Evolutionary conservation across 2,888 invertebrate species (phyloP).

Genomic region (Tuta absoluta): DNA sequence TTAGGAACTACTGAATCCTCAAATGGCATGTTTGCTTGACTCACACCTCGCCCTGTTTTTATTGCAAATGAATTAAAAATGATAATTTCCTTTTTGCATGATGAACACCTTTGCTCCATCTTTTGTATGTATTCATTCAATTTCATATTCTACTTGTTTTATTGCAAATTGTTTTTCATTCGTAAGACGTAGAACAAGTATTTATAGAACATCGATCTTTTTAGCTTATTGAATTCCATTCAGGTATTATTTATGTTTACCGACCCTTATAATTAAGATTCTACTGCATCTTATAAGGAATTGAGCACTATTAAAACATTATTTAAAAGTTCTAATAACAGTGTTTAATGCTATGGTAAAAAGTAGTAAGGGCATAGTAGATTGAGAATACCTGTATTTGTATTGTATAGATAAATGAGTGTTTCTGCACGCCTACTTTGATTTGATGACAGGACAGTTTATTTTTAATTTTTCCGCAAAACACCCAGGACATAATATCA

Average conservation of each 20-base stretch:
- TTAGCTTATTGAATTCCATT: background rate
- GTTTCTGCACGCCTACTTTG: no score
- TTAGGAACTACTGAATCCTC: background rate
- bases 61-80: constrained; percentile 61
- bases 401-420: no score
- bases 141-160: constrained; percentile 1
- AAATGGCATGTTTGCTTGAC: background rate
- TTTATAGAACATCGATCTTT: constrained; percentile 3
- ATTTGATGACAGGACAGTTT: no score
- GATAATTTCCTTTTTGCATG: constrained; percentile 53
- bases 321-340: background rate
- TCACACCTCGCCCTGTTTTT: constrained; percentile 40
- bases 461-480: no score
- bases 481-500: no score
- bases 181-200: background rate
- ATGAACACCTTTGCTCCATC: background rate
- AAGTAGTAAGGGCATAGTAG: no score
- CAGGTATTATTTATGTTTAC: background rate
- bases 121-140: background rate
- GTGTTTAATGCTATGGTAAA: no score
- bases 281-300: background rate
- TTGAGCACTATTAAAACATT: background rate
- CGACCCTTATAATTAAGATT: background rate
- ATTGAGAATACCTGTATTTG: no score
- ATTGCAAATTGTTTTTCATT: background rate